These are phyloP conservation scores for Diadegma fenestrale DNA, from an alignment of 2,888 invertebrate genomes.

Conservation along the genomic window DNA sequence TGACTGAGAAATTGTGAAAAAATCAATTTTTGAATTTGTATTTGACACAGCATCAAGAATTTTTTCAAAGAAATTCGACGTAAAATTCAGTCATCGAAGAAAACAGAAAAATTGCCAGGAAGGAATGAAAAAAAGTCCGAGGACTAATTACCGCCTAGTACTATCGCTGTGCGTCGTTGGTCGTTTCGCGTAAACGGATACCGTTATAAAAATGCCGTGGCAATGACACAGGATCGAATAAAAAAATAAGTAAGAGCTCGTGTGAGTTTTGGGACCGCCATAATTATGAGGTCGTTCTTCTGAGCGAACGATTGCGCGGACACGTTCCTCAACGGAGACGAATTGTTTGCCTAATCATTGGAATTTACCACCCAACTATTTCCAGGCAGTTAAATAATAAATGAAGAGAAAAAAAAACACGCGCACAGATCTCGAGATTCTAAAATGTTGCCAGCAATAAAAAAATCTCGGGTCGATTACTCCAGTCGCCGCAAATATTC, in stretches of 20 bases:
- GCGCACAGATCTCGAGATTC: constrained; percentile 36
- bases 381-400: constrained; percentile 43
- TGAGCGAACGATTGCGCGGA: constrained; percentile 9
- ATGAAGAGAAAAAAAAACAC: constrained; percentile 28
- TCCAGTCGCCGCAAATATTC: constrained; percentile 25
- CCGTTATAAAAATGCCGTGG: constrained; percentile 43
- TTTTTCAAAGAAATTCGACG: too few relatives aligned
- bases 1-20: neutral
- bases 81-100: too few relatives aligned
- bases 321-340: constrained; percentile 43
- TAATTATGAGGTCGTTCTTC: constrained; percentile 63
- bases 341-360: constrained; percentile 65
- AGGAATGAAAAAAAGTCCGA: constrained; percentile 43
- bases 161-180: constrained; percentile 44
- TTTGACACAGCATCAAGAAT: too few relatives aligned
- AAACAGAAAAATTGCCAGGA: constrained; percentile 38
- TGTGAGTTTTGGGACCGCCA: constrained; percentile 41
- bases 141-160: constrained; percentile 49
- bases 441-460: constrained; percentile 23
- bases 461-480: constrained; percentile 53
- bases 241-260: neutral
- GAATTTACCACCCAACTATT: constrained; percentile 60
- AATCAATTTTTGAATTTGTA: neutral
- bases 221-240: neutral
- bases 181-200: constrained; percentile 42